phyloP scores from a whole-genome alignment of 2,888 invertebrate species.

The Troilus luridus region DNA sequence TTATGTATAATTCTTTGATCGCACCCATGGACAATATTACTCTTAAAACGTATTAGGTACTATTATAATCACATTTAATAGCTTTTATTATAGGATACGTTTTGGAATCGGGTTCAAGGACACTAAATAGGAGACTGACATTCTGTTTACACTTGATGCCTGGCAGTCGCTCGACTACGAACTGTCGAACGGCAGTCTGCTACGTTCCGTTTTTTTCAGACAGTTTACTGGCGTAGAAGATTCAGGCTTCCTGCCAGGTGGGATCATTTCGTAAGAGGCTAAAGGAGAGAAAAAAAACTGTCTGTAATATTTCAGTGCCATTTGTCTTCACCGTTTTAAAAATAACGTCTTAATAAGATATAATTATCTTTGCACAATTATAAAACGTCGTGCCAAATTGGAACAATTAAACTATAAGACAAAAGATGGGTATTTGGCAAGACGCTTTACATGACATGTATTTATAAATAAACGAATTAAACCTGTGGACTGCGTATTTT shows the following conservation, averaged over 20 bases:
- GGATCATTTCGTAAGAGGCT: constrained; percentile 6
- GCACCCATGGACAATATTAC: no score
- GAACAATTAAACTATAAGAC: not conserved
- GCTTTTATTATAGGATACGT: not conserved
- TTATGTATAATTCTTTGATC: no score
- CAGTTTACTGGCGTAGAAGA: constrained; percentile 13
- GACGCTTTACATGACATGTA: no score
- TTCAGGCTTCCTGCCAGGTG: not conserved
- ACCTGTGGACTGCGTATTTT: no score
- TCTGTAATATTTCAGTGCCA: not conserved
- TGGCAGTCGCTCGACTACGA: not conserved
- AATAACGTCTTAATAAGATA: not conserved
- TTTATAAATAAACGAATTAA: no score
- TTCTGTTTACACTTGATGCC: not conserved
- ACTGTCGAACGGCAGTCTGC: constrained; percentile 9
- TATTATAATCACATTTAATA: not conserved
- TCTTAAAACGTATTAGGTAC: no score
- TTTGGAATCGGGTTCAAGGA: not conserved
- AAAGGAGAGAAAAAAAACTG: not conserved
- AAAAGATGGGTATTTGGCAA: no score
- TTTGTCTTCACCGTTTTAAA: constrained; percentile 22
- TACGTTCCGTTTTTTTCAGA: constrained; percentile 5
- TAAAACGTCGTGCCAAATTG: not conserved
- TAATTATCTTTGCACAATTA: not conserved
- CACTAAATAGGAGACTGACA: not conserved